Evolutionary conservation across 2,888 invertebrate genomes (phyloP), one percentile per base, ranked within the genome.

Genomic region (Dynastes grantii): DNA sequence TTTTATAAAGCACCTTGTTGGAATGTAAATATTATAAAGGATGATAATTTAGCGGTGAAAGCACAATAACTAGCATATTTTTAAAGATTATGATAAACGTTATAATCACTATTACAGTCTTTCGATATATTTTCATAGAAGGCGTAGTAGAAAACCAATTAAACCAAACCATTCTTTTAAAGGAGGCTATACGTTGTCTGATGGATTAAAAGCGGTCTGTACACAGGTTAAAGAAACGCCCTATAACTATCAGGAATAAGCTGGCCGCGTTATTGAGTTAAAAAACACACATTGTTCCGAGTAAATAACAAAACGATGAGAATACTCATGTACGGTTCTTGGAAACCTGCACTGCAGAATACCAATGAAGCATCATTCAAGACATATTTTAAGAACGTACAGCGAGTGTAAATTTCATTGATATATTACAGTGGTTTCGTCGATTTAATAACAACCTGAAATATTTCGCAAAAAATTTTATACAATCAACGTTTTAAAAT

Each of bases 261-360:
- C 73, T 61, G 73, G 45, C 61, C 73, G 73, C 73, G 73, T 75
- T 75, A 75, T 75, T 75, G 73, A 75, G 73, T 75, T 75, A 75
- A 75, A 71, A 75, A 75, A 75, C 73, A 75, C 61, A 75, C 73
- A 75, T 75, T 75, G 73, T 75, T 75, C 73, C 49, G 73, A 75
- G 73, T 75, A 75, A 75, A 75, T 75, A 75, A 75, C 73, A 75
- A 75, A 75, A 75, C 73, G 61, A 40, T 75, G 73, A 61, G 73
- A 75, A 75, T 75, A 75, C 73, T 75, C 73, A 75, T 75, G 73
- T 75, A 75, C 73, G 61, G 73, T 75, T 75, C 73, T 75, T 55
- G 73, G 73, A 75, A 75, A 75, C 45, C 45, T 3, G 61, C 73
- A 61, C 73, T 61, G 73, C 73, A 75, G 73, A 75, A 75, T 75